These are phyloP conservation scores for Xestia xanthographa DNA, from an alignment of 2,888 invertebrate species.

Conservation along the genomic window DNA sequence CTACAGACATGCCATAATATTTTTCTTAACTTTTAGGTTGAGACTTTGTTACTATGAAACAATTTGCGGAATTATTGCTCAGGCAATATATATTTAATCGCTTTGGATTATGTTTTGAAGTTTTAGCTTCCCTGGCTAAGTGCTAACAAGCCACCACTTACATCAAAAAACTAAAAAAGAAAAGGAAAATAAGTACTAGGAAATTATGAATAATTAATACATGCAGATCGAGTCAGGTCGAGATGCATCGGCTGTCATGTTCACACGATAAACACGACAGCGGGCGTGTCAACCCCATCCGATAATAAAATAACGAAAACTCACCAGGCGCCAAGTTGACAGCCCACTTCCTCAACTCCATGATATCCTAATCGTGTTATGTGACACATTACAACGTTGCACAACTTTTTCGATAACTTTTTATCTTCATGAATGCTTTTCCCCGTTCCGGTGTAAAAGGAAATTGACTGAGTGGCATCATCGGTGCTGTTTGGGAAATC, in stretches of 20 bases:
- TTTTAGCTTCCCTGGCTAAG: neutral
- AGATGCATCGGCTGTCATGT: slow-evolving; percentile 64
- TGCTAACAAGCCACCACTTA: neutral
- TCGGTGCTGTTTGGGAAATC: neutral
- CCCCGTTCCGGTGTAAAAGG: slow-evolving; percentile 13
- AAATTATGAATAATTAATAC: slow-evolving; percentile 51
- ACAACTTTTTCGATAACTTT: slow-evolving; percentile 42
- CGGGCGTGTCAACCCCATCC: slow-evolving; percentile 48
- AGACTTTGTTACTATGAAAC: neutral
- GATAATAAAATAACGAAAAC: slow-evolving; percentile 60
- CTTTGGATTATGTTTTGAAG: neutral
- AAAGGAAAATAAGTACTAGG: slow-evolving; percentile 13
- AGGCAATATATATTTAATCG: neutral
- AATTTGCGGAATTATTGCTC: neutral
- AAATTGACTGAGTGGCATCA: neutral
- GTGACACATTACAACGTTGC: slow-evolving; percentile 23
- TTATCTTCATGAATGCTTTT: slow-evolving; percentile 30
- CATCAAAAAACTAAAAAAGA: neutral
- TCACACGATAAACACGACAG: slow-evolving; percentile 57
- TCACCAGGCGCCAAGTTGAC: slow-evolving; percentile 66
- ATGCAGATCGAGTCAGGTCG: slow-evolving; percentile 51
- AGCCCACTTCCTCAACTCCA: slow-evolving; percentile 62
- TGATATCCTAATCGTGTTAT: slow-evolving; percentile 69
- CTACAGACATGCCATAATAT: neutral
- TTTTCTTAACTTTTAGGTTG: neutral